Evolutionary conservation across 2,113 vertebrate species (phyloP).

Genomic region (Periophthalmus modestus): DNA sequence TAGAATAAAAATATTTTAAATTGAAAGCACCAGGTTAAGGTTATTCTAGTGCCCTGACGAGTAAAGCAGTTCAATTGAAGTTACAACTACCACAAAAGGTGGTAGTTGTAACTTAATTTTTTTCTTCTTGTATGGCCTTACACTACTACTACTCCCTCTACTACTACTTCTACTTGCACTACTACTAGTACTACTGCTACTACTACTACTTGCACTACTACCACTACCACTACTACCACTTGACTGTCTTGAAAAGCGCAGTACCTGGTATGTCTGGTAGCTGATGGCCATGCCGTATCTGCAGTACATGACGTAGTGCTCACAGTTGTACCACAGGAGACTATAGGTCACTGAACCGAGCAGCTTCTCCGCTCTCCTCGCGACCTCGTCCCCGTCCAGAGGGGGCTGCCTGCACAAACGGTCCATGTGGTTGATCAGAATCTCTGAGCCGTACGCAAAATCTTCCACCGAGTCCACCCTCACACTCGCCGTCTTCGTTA

Average conservation of each 20-base stretch:
- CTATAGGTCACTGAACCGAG: constrained; percentile 87
- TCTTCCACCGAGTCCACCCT: constrained; percentile 91
- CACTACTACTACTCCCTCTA: no score
- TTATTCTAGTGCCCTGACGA: no score
- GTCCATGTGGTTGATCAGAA: constrained; percentile 91
- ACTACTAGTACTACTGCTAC: no score
- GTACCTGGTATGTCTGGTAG: constrained; percentile 93
- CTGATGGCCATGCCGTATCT: constrained; percentile 87
- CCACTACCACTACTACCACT: not conserved
- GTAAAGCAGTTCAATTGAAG: no score
- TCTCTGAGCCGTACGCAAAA: constrained; percentile 88
- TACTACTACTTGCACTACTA: no score
- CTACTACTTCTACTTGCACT: no score
- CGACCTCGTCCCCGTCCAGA: constrained; percentile 84
- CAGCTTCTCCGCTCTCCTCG: constrained; percentile 84
- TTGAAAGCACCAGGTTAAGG: no score
- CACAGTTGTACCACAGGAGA: constrained; percentile 97
- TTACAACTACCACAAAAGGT: no score
- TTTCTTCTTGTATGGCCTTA: no score
- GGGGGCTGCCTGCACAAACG: constrained; percentile 78
- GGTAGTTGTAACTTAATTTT: no score
- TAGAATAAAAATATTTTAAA: no score
- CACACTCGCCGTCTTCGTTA: constrained; percentile 85
- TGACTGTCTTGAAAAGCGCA: not conserved
- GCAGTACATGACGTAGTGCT: constrained; percentile 97